Evolutionary conservation across 2,888 invertebrate species (phyloP), one percentile per base, ranked within the genome.

Genomic region (Metopia argyrocephala): DNA sequence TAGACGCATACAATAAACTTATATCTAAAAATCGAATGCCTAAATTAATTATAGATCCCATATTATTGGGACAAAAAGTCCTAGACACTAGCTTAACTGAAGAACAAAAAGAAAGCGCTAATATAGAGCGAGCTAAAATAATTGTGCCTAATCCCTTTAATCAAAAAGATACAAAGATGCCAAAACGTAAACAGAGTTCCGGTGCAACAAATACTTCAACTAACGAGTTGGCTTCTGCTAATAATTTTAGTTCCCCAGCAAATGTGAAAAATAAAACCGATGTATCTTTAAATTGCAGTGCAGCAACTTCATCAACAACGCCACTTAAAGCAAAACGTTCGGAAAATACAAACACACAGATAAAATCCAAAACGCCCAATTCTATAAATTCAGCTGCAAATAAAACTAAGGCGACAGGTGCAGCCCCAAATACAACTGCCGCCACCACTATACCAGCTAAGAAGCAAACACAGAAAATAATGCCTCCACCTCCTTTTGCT

Each of bases 1-100:
- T 91, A 7, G 78, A 85, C 3, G 82, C 76, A 27, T 91, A 90
- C 76, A 83, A 76, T 3, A 83, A 83, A 7, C 18, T 89, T 70
- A 82, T 85, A 27, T 64, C 79, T 0, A 87, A 87, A 78, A 89
- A 89, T 82, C 86, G 87, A 4, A 56, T 91, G 50, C 76, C 84
- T 0, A 83, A 83, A 28, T 59, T 90, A 5, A 85, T 85, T 23
- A 84, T 90, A 15, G 87, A 89, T 79, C 86, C 87, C 0, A 56
- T 79, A 2, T 27, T 89, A n/a, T 76, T 89, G 38, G 89, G 88
- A 0, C 76, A 82, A 48, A 84, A 81, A 6, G 9, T 85, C 5
- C 82, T 86, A 0, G 69, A 84, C 28, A 78, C 83, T 0, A 80
- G 46, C 5, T 57, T 85, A 4, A 85, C 83, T 21, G 76, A 83